A percentile compares a stretch with the other conserved stretches of the same genome.
phyloP scores from a whole-genome alignment of 2,888 invertebrate species.

The Tetropium fuscum region DNA sequence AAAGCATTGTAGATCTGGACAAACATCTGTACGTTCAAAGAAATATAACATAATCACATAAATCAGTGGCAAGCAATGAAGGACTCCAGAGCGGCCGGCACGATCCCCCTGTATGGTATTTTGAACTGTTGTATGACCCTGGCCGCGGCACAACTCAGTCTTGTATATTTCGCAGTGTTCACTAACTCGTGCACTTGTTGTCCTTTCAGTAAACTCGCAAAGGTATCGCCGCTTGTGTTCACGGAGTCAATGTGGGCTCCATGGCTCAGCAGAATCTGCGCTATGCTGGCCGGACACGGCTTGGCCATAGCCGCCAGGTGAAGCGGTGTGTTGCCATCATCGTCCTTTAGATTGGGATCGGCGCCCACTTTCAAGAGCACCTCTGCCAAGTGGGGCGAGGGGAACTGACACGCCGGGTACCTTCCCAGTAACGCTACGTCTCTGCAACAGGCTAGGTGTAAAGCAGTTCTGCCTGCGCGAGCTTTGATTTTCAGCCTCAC shows the following conservation, averaged over 20 bases:
- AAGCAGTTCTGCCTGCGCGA: conserved; percentile 75
- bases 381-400: conserved; percentile 76
- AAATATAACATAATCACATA: conserved; percentile 21
- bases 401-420: conserved; percentile 78
- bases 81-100: conserved; percentile 80
- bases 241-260: conserved; percentile 90
- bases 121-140: conserved; percentile 80
- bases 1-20: conserved; percentile 36
- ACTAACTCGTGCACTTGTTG: conserved; percentile 76
- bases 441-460: conserved; percentile 88
- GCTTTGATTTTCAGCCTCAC: conserved; percentile 76
- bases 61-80: conserved; percentile 72
- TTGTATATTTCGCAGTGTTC: conserved; percentile 82
- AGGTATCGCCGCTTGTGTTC: conserved; percentile 82
- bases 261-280: conserved; percentile 78
- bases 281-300: conserved; percentile 79
- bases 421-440: conserved; percentile 78
- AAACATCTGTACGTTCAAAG: conserved; percentile 36
- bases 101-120: conserved; percentile 76
- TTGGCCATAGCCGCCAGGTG: conserved; percentile 84
- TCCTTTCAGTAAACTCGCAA: conserved; percentile 75
- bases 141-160: conserved; percentile 89
- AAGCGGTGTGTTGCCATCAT: conserved; percentile 88
- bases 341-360: conserved; percentile 82
- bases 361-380: conserved; percentile 86